Evolutionary conservation across 2,797 vertebrate species (phyloP).

Genomic region (Pseudomugil tenellus): DNA sequence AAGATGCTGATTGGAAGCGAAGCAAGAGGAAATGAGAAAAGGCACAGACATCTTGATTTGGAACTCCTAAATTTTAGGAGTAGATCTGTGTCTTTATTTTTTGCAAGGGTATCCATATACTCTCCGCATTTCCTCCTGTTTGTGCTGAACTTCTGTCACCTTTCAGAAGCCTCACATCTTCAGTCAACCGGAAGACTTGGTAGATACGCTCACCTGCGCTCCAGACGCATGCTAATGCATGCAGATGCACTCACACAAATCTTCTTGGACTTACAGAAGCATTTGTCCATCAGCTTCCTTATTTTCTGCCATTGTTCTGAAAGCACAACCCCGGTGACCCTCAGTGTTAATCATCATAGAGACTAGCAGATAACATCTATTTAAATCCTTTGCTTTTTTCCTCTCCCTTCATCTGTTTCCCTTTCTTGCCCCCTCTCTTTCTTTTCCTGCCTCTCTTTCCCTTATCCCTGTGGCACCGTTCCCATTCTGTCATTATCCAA

Average conservation of each 20-base stretch:
- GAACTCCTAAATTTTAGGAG: slow-evolving; percentile 8
- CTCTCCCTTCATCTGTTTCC: slow-evolving; percentile 37
- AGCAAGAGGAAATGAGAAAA: slow-evolving; percentile 23
- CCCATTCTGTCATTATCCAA: slow-evolving; percentile 78
- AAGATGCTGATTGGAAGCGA: slow-evolving; percentile 15
- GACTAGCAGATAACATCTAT: slow-evolving; percentile 68
- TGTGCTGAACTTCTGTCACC: slow-evolving; percentile 53
- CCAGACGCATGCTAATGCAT: slow-evolving; percentile 44
- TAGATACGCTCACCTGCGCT: slow-evolving; percentile 52
- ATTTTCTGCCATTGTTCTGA: slow-evolving; percentile 59
- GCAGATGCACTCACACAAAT: slow-evolving; percentile 27
- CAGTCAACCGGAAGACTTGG: slow-evolving; percentile 66
- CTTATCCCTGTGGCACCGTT: slow-evolving; percentile 74
- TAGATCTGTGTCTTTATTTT: slow-evolving; percentile 16
- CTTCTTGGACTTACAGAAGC: slow-evolving; percentile 15
- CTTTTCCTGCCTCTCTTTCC: slow-evolving; percentile 37
- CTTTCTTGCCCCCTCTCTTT: slow-evolving; percentile 35
- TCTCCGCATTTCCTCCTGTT: slow-evolving; percentile 30
- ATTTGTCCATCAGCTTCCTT: slow-evolving; percentile 52
- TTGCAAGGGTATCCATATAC: slow-evolving; percentile 6
- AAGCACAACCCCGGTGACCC: slow-evolving; percentile 62
- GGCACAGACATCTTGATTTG: slow-evolving; percentile 19
- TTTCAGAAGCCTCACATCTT: slow-evolving; percentile 65
- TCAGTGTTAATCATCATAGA: slow-evolving; percentile 62
- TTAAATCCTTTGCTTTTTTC: slow-evolving; percentile 51